These are phyloP conservation scores for Metridium senile DNA, from an alignment of 92 coral and sea anemone species.

Conservation along the genomic window DNA sequence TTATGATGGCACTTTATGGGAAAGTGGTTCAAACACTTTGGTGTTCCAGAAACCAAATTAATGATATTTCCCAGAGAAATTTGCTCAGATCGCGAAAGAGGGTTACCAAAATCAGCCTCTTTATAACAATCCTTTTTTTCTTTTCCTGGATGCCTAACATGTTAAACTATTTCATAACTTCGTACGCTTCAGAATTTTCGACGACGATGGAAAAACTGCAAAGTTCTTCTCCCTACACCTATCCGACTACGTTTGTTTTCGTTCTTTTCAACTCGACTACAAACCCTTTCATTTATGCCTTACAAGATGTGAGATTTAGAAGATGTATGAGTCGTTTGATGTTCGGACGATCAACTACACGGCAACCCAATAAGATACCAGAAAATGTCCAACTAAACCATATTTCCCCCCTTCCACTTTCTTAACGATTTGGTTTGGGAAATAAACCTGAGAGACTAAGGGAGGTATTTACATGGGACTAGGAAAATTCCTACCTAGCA, in stretches of 20 bases:
- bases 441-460: too few species aligned
- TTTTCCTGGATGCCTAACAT: slow-evolving; percentile 59
- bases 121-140: slow-evolving; percentile 42
- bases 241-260: slow-evolving; percentile 22
- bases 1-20: slow-evolving; percentile 46
- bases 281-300: slow-evolving; percentile 57
- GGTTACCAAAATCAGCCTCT: slow-evolving; percentile 46
- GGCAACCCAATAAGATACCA: too few species aligned
- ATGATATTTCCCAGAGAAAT: slow-evolving; percentile 43
- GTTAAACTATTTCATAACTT: background rate
- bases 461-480: too few species aligned
- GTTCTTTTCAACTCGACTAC: slow-evolving; percentile 47
- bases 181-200: background rate
- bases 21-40: slow-evolving; percentile 47
- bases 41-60: slow-evolving; percentile 26
- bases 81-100: slow-evolving; percentile 52
- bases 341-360: too few species aligned
- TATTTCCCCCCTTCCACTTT: too few species aligned
- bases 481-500: too few species aligned
- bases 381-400: too few species aligned
- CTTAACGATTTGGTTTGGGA: too few species aligned
- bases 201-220: slow-evolving; percentile 32
- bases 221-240: slow-evolving; percentile 21
- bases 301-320: slow-evolving; percentile 49
- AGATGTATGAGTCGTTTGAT: slow-evolving; percentile 40